Evolutionary conservation across 2,888 invertebrate species (phyloP), one percentile per base, ranked within the genome.

Genomic region (Epistrophe grossulariae): DNA sequence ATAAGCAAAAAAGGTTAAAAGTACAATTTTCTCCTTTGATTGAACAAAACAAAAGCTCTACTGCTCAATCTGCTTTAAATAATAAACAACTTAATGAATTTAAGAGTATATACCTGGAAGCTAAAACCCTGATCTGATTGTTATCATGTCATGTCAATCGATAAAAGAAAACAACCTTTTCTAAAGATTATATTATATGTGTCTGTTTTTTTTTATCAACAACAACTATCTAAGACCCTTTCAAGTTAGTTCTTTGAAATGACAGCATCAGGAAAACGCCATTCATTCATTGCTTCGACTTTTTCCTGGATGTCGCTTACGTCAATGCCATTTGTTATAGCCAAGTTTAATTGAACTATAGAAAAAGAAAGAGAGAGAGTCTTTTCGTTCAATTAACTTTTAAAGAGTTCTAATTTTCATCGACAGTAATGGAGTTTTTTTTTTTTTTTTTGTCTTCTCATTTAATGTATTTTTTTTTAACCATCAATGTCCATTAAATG

Each of bases 401-500:
- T 6, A 6, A 40, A 43, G 38, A 40, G 60, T 62, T 62, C 60
- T 62, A 62, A 62, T 62, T 62, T 40, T 9, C 17, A 17, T 38
- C 6, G 59, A 38, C 60, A 40, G 40, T 62, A 62, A 62, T 45
- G 43, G 43, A 28, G 19, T n/a, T 62, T 43, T 43, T 40, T 31
- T 1, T 28, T 62, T 38, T 60, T n/a, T 60, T 60, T 19, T 10
- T 57, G 15, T 35, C 19, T 19, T 52, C 13, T 52, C 13, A 9
- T 57, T 57, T 31, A 31, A 7, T 31, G 31, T 31, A 6, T 31
- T 35, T 57, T 4, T n/a, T 4, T 35, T 38, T 24, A 24, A 9
- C 15, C 62, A 62, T 43, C 43, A 62, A 62, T 43, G 40, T 62
- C 43, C 62, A 62, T 62, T 62, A 43, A 62, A 15, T 62, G 11